Evolutionary conservation across 2,113 vertebrate genomes (phyloP), one percentile per base, ranked within the genome.

Genomic region (Columba livia): DNA sequence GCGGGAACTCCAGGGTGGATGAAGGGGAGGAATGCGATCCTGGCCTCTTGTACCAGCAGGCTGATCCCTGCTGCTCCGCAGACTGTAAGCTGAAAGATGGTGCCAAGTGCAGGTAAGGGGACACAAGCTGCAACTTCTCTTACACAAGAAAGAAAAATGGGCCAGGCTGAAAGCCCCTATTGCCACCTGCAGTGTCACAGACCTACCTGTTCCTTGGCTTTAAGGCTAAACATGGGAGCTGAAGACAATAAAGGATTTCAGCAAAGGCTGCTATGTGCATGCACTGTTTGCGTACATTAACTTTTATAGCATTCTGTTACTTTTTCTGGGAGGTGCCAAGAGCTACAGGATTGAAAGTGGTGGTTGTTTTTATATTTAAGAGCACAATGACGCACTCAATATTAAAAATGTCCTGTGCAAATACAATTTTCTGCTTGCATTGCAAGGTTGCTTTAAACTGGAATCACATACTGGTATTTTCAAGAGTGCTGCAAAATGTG

Each of bases 1-100:
- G 99, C 56, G 99, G 99, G 21, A 99, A 99, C 97, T 99, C 99
- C 38, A 97, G 99, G 50, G 99, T 99, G 94, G 99, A 99, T 48
- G 98, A 99, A 24, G 99, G 98, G 1, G 99, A 99, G 89, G 98
- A 99, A 40, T 99, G 99, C 0, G 99, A 99, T 89, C 99, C 99
- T 0, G 99, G 99, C 58, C 98, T 99, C 60, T 96, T 99, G 92
- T 97, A 99, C 95, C 98, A 98, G 62, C 97, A 98, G 28, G 97
- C 98, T 3, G 99, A 99, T 95, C 96, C 80, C 67, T 99, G 99
- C 97, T 99, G 99, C 97, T 96, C 98, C 23, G 93, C 97, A 0
- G 93, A 97, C 65, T 99, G 99, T 97, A 99, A 98, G 40, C 98
- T 99, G 89, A 98, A 95, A 87, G 62, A 11, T 0, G 81, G 64